Evolutionary conservation across 2,113 vertebrate genomes (phyloP).

Genomic region (Halcyon senegalensis): DNA sequence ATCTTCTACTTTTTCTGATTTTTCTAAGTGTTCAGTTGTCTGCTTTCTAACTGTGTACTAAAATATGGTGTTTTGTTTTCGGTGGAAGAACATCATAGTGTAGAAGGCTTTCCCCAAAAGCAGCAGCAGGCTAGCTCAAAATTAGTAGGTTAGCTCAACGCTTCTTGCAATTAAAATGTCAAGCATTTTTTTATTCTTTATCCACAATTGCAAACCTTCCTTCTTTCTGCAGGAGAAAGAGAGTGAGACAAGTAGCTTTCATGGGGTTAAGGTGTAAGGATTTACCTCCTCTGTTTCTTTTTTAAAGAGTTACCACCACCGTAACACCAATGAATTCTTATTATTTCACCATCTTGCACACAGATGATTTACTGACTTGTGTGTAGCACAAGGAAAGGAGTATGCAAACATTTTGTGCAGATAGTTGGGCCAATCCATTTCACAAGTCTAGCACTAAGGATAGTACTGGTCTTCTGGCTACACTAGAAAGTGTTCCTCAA

Average conservation of each 20-base stretch:
- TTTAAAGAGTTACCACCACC: not conserved
- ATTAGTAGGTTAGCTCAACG: not conserved
- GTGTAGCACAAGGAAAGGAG: rapidly evolving
- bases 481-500: not conserved
- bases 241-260: not conserved
- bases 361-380: not conserved
- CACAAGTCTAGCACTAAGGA: not conserved
- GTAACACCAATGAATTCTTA: not conserved
- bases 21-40: not conserved
- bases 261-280: not conserved
- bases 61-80: not conserved
- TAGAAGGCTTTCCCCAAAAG: not conserved
- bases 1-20: not conserved
- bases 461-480: not conserved
- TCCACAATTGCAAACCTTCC: not conserved
- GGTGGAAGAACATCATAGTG: not conserved
- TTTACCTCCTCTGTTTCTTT: not conserved
- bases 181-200: not conserved
- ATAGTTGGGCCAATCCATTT: not conserved
- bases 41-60: not conserved
- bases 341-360: not conserved
- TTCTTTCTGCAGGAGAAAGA: not conserved
- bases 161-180: not conserved
- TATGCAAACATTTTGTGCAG: not conserved
- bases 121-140: not conserved